Evolutionary conservation across 2,797 vertebrate genomes (phyloP), one percentile per base, ranked within the genome.

Genomic region (Sitta carolinensis): DNA sequence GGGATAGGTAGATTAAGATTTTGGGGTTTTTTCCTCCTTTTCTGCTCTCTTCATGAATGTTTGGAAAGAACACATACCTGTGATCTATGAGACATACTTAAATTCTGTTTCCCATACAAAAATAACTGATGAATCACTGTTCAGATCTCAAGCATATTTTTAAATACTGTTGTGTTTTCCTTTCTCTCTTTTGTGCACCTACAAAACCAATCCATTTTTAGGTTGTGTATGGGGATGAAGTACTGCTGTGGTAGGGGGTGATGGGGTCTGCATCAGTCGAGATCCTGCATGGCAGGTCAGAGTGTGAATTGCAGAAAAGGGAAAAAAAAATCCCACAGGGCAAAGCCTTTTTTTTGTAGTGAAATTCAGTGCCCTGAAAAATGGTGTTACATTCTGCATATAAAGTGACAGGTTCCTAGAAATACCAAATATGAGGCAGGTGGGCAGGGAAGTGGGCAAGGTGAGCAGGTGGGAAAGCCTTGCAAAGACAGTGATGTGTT

Each of bases 81-180:
- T 74, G 93, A 87, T 67, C 40, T 67, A 55, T 59, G 68, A 77
- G 63, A 55, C 43, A 57, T 40, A 27, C 63, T 90, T 80, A 94
- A 93, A 86, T 94, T 95, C 85, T 87, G 34, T 73, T 97, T 95
- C 61, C 47, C 48, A 47, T 91, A 93, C 87, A 97, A 96, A 97
- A 97, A 97, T 96, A 97, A 76, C 86, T 55, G 32, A 38, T 96
- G 94, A 97, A 96, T 97, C 95, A 96, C 78, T 92, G 83, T 92
- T 91, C 95, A 97, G 89, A 94, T 96, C 84, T 93, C 76, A 96
- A 91, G 83, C 86, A 84, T 95, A 96, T 96, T 97, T 97, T 97
- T 91, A 76, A 67, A 93, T 38, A 91, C 54, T 3, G 4, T 83
- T 80, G 79, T 84, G 63, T 93, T 92, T 95, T 95, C 70, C 58